phyloP scores from a whole-genome alignment of 2,113 vertebrate species.

The Catharus bicknelli region DNA sequence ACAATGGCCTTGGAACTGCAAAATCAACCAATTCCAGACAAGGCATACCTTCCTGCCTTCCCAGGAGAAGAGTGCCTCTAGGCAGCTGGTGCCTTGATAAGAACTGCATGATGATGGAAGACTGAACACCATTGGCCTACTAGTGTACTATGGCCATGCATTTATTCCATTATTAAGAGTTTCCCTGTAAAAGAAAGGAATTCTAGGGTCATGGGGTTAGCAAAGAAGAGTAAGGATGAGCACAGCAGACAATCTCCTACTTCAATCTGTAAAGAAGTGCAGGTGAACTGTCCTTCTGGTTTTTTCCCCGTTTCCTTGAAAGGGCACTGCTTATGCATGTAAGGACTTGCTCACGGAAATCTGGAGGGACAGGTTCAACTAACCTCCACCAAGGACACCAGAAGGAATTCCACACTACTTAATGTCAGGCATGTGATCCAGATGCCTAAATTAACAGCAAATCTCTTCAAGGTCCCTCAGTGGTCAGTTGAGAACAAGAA shows the following conservation, averaged over 20 bases:
- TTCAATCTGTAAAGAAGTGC: background rate
- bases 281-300: background rate
- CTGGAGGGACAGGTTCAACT: background rate
- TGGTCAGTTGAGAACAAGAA: background rate
- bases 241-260: background rate
- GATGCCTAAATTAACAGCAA: background rate
- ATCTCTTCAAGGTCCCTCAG: background rate
- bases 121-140: fast-evolving
- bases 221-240: background rate
- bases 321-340: background rate
- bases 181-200: background rate
- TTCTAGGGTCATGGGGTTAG: background rate
- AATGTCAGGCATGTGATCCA: background rate
- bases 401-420: background rate
- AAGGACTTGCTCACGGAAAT: background rate
- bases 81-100: fast-evolving
- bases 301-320: background rate
- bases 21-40: background rate
- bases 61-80: background rate
- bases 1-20: background rate
- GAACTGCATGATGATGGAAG: background rate
- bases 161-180: background rate
- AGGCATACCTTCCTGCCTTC: background rate
- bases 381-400: background rate
- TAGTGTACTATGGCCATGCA: too few relatives aligned